Evolutionary conservation across 2,888 invertebrate species (phyloP), one percentile per base, ranked within the genome.

Genomic region (Eilema sororculum): DNA sequence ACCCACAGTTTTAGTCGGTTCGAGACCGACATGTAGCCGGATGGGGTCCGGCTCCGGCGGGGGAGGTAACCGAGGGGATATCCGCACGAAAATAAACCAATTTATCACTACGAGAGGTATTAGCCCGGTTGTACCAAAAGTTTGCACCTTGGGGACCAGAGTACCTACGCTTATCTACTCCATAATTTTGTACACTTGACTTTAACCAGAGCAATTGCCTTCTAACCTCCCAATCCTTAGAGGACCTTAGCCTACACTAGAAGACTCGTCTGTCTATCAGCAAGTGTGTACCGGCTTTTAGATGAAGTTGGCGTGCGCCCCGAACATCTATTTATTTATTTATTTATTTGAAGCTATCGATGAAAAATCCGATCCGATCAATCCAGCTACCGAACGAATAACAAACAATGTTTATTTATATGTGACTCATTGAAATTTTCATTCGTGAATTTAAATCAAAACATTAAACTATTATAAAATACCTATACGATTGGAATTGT

Each of bases 351-450:
- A 52, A 22, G 12, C 68, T 57, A 62, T 57, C 12, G n/a, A 62
- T 33, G 37, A 59, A 56, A 37, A 57, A 33, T 57, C 5, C 61
- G 56, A 62, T 20, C 33, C 37, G 9, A 67, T 30, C n/a, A 60
- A 68, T n/a, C 52, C 22, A 33, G 9, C 61, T 25, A 56, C n/a
- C 13, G 56, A 62, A 20, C 24, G 33, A 16, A 13, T 28, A 41
- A 37, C 57, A 68, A 66, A 16, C 61, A 62, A 66, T 57, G 65
- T 70, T 66, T 66, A 61, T 70, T 66, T 67, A 59, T 46, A 57
- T 24, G 52, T 30, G 33, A 62, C 52, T 56, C 62, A 22, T 13
- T 30, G 30, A 22, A 52, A 56, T 65, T n/a, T 64, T 46, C 5
- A 28, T 28, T 52, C 13, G 13, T 65, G 56, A 8, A 12, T 30